Conservation (phyloP, 2,113 vertebrate genomes). For the Erythrolamprus reginae region DNA sequence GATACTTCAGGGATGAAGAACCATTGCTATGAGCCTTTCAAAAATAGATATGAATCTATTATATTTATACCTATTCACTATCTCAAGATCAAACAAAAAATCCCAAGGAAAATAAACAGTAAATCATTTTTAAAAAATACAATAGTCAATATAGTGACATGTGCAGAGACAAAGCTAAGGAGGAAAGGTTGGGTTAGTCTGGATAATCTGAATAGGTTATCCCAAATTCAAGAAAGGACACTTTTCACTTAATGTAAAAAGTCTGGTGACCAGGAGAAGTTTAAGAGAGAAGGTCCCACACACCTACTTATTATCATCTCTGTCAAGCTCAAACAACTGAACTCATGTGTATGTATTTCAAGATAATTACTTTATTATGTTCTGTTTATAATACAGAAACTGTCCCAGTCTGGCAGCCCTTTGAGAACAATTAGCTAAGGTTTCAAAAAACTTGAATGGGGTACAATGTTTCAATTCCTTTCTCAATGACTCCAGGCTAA, state of each 20-base stretch:
- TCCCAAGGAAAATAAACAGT: neutral
- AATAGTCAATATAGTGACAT: neutral
- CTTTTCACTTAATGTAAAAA: neutral
- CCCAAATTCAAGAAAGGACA: neutral
- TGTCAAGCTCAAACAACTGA: neutral
- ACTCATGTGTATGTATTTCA: neutral
- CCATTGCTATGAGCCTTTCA: neutral
- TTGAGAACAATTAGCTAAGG: neutral
- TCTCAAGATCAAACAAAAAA: neutral
- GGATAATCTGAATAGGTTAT: neutral
- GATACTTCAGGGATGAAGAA: neutral
- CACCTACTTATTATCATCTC: neutral
- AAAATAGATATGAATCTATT: neutral
- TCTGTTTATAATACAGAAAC: neutral
- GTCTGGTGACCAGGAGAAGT: neutral
- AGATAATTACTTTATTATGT: neutral
- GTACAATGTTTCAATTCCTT: neutral
- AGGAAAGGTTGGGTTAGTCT: neutral
- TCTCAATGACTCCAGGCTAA: neutral
- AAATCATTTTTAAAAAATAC: neutral
- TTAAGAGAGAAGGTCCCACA: neutral
- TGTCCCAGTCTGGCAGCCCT: neutral
- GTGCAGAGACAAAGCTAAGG: neutral
- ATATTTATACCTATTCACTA: neutral
- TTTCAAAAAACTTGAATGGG: neutral